Evolutionary conservation across 2,113 vertebrate genomes (phyloP).

Genomic region (Eclectus roratus): DNA sequence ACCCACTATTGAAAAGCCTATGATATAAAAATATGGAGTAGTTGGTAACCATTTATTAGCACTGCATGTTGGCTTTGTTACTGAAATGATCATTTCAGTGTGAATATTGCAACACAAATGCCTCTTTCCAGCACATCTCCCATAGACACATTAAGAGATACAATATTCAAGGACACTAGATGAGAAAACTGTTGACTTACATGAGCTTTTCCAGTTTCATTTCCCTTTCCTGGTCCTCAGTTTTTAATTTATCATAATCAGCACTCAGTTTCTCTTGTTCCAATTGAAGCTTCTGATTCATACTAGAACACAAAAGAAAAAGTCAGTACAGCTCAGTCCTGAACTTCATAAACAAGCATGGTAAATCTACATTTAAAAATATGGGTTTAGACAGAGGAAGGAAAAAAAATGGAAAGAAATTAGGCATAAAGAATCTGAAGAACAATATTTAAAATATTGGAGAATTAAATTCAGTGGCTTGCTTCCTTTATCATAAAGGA

Average conservation of each 20-base stretch:
- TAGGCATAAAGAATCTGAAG: neutral
- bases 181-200: conserved; percentile 66
- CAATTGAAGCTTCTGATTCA: conserved; percentile 89
- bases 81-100: neutral
- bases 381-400: neutral
- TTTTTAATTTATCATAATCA: conserved; percentile 88
- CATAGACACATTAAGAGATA: neutral
- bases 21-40: neutral
- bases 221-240: conserved; percentile 88
- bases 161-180: neutral
- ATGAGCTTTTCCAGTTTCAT: conserved; percentile 85
- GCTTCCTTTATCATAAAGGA: neutral
- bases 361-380: neutral
- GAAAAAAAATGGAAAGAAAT: neutral
- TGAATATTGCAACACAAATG: neutral
- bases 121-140: neutral
- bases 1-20: neutral
- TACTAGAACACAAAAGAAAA: conserved; percentile 67
- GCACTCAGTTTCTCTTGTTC: conserved; percentile 88
- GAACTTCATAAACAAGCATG: neutral
- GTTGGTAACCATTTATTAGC: neutral
- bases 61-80: neutral
- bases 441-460: neutral
- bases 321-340: neutral
- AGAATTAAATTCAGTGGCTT: neutral